Percentiles rank a stretch among this genome's conserved stretches.
phyloP scores from a whole-genome alignment of 1,140 invertebrate species.

The Oryctes rhinoceros region DNA sequence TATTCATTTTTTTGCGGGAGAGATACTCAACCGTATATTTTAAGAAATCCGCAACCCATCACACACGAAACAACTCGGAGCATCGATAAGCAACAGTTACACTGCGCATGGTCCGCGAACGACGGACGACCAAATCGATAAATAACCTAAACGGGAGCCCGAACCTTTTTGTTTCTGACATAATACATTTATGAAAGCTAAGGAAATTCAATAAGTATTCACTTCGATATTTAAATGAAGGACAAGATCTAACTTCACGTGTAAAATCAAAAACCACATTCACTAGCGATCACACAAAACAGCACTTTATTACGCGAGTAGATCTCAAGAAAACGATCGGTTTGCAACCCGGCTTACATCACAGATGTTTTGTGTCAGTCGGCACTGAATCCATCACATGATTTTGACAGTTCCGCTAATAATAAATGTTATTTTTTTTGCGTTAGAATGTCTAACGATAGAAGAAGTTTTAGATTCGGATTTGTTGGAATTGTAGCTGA shows the following conservation, averaged over 20 bases:
- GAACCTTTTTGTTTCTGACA: not conserved
- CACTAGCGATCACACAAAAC: not conserved
- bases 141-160: not conserved
- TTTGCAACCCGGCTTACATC: not conserved
- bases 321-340: not conserved
- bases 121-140: not conserved
- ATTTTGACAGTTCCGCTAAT: not conserved
- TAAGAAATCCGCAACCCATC: too few relatives aligned
- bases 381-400: not conserved
- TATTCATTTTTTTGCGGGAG: not conserved
- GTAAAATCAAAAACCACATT: not conserved
- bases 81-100: too few relatives aligned
- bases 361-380: not conserved
- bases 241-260: not conserved
- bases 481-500: too few relatives aligned
- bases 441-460: too few relatives aligned
- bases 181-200: not conserved
- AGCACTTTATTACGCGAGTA: too few relatives aligned
- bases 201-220: not conserved
- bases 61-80: too few relatives aligned
- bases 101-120: too few relatives aligned
- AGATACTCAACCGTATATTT: not conserved
- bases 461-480: too few relatives aligned
- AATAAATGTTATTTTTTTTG: too few relatives aligned
- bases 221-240: not conserved